A percentile compares a stretch with the other conserved stretches of the same genome.
Evolutionary conservation across 2,797 vertebrate genomes (phyloP).

Genomic region (Lithobates pipiens): DNA sequence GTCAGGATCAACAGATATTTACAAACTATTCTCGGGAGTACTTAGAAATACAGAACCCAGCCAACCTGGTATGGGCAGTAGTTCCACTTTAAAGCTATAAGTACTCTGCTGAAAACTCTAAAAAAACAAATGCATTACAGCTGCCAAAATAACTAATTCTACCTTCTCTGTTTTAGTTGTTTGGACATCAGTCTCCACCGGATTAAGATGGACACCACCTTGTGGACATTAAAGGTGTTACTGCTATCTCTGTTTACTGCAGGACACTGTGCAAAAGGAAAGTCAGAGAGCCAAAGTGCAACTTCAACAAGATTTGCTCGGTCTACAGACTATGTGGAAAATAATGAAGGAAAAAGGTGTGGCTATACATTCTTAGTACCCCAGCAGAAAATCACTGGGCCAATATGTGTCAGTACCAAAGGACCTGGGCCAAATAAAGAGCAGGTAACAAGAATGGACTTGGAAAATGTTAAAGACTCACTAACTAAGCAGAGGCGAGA

Average conservation of each 20-base stretch:
- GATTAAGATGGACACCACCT: constrained; percentile 37
- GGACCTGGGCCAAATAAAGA: constrained; percentile 85
- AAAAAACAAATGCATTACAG: background rate
- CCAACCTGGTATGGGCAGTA: too few relatives aligned
- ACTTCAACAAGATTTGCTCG: constrained; percentile 76
- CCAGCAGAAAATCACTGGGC: constrained; percentile 95
- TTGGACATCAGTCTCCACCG: background rate
- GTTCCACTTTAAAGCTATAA: background rate
- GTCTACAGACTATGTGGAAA: constrained; percentile 67
- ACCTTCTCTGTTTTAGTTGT: constrained; percentile 59
- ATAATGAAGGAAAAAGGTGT: constrained; percentile 86
- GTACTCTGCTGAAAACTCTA: background rate
- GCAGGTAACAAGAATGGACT: constrained; percentile 94
- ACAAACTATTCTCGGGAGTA: too few relatives aligned
- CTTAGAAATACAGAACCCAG: too few relatives aligned
- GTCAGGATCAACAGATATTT: too few relatives aligned
- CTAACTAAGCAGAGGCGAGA: constrained; percentile 92
- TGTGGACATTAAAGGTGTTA: constrained; percentile 82
- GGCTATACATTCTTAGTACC: constrained; percentile 96
- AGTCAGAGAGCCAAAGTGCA: constrained; percentile 61
- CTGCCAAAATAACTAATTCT: constrained; percentile 21
- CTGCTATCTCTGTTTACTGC: constrained; percentile 80
- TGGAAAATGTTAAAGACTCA: constrained; percentile 92
- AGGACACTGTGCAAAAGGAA: constrained; percentile 64
- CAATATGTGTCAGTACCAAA: constrained; percentile 92